Evolutionary conservation across 2,888 invertebrate genomes (phyloP), one percentile per base, ranked within the genome.

Genomic region (Nipponacmea schrenckii): DNA sequence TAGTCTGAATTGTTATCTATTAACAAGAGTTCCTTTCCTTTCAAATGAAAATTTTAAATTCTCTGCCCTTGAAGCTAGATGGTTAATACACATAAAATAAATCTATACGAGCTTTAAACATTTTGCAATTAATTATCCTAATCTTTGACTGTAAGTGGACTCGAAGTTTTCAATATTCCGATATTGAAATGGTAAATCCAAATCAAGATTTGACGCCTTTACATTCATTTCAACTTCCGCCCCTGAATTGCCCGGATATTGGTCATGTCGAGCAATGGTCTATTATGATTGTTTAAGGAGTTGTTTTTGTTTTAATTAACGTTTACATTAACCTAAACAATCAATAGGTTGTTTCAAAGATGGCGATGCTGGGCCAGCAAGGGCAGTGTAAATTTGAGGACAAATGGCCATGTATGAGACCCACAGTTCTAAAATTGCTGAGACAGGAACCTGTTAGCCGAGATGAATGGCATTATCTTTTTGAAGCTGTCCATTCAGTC

Each of bases 321-420:
- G 39, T 44, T 64, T 64, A 12, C 7, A 31, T 39, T 20, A 39
- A 39, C 39, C 39, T 39, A 39, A 10, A 7, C 14, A 56, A 24
- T 56, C 56, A 56, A 10, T 24, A 56, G 24, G 24, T 56, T 56
- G 0, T 20, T 56, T 20, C 20, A 56, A 56, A 14, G 24, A 56
- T 56, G 56, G 56, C 56, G 24, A 56, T 56, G 56, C 56, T 56
- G n/a, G 93, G 93, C 24, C 94, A 94, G 90, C 94, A 94, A 90
- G 94, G 93, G 79, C 94, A 94, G 89, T 92, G 94, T 81, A 85
- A 87, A 77, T 98, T 97, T 89, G 97, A 98, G 90, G 96, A 96
- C 86, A 95, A 97, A 92, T 99, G 98, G 98, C 96, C 96, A 71
- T 92, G 92, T 81, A 97, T 98, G 94, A 93, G 96, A 79, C 95